Conservation (phyloP, 2,888 invertebrate species). For the Zygothrica quintamaculata region DNA sequence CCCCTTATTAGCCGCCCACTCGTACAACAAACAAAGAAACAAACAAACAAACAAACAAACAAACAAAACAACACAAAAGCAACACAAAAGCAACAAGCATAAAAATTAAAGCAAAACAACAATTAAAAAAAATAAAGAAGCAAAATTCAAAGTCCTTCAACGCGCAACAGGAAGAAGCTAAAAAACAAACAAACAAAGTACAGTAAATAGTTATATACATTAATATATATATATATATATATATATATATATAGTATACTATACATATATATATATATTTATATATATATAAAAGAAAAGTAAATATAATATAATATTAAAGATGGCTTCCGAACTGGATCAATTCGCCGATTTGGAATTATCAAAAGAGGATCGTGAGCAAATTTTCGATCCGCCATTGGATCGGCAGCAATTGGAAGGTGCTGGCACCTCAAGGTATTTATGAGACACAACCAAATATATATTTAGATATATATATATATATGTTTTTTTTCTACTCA, state of each 20-base stretch:
- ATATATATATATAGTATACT: too few relatives aligned
- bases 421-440: constrained; percentile 85
- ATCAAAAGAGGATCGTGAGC: constrained; percentile 90
- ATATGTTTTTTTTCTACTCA: too few relatives aligned
- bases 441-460: constrained; percentile 20
- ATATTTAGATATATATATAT: too few relatives aligned
- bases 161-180: constrained; percentile 9
- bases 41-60: constrained; percentile 22
- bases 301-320: constrained; percentile 35
- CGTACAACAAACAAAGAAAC: background rate
- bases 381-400: constrained; percentile 88
- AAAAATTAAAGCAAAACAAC: constrained; percentile 4
- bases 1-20: constrained; percentile 10
- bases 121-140: constrained; percentile 20
- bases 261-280: too few relatives aligned
- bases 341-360: constrained; percentile 89
- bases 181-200: too few relatives aligned
- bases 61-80: too few relatives aligned
- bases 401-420: constrained; percentile 85
- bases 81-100: too few relatives aligned
- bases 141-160: constrained; percentile 1
- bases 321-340: constrained; percentile 85
- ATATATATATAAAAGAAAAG: too few relatives aligned
- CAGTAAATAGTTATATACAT: constrained; percentile 3
- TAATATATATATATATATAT: constrained; percentile 4